Evolutionary conservation across 2,797 vertebrate species (phyloP), one percentile per base, ranked within the genome.

Genomic region (Dipus sagitta): DNA sequence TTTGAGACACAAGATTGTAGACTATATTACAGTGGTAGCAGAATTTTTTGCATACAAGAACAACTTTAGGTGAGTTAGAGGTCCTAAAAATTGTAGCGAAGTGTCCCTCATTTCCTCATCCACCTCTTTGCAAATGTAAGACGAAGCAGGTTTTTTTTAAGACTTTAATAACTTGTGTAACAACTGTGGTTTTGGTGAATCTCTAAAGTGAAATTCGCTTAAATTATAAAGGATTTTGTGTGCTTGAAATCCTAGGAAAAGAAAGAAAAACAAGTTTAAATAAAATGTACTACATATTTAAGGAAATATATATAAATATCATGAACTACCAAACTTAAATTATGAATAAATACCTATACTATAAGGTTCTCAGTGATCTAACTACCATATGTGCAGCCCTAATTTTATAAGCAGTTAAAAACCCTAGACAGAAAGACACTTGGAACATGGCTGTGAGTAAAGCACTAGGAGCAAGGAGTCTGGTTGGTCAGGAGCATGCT

Each of bases 211-310:
- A 90, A 95, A 91, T 90, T 97, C 97, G 97, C 98, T 98, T 98
- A 98, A 98, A 98, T 98, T 97, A 98, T 96, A 98, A 99, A 99
- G 14, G 99, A 99, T 97, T 99, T 99, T 87, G 99, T 99, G 97
- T 99, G 99, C 98, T 99, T 99, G 98, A 99, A 99, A 97, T 99
- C 99, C 98, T 99, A 95, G 95, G 68, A 71, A 92, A 95, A 93
- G 62, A 94, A 92, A 93, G 28, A 94, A 96, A 2, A 83, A 0
- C 14, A 88, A 86, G 30, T 91, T 92, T 90, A 94, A 96, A 72
- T 86, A 84, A 62, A 64, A 80, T 47, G n/a, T 58, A 38, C 70
- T 82, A 68, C 10, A 81, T 34, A 72, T 78, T 78, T 86, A 79
- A 86, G 91, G 21, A 93, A 78, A 86, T 42, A 88, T 1, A 76